phyloP scores from a whole-genome alignment of 1,140 invertebrate genomes.

The Drosophila oshimai region DNA sequence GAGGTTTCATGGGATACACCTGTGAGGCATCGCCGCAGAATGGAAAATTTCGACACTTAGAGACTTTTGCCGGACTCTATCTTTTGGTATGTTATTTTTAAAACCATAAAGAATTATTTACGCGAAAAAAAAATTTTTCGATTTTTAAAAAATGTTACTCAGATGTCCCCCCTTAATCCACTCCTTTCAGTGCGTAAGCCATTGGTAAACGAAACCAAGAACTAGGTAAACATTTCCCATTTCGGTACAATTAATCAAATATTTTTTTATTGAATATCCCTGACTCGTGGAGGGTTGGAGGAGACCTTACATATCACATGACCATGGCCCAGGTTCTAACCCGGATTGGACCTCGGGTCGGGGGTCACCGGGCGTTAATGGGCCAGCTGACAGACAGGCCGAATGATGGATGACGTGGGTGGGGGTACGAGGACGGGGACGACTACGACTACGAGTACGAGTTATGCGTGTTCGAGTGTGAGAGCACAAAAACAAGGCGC shows the following conservation, averaged over 20 bases:
- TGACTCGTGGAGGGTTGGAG: constrained; percentile 1
- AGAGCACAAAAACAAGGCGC: constrained; percentile 33
- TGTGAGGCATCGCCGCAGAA: too few species aligned
- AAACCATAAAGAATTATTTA: too few species aligned
- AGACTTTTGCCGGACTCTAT: too few species aligned
- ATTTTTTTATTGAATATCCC: constrained; percentile 66
- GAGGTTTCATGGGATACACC: too few species aligned
- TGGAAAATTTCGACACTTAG: too few species aligned
- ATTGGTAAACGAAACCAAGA: constrained; percentile 51
- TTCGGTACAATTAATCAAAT: constrained; percentile 73
- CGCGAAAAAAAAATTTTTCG: too few species aligned
- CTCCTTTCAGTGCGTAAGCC: not conserved
- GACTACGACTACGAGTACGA: too few species aligned
- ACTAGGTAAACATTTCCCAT: constrained; percentile 70
- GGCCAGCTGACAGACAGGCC: constrained; percentile 63
- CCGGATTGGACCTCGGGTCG: not conserved
- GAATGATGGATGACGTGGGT: constrained; percentile 32
- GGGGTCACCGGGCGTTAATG: constrained; percentile 58
- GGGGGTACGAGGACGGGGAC: not conserved
- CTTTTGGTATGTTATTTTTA: too few species aligned
- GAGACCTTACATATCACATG: constrained; percentile 43
- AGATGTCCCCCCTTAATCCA: too few species aligned
- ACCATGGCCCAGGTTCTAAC: constrained; percentile 14
- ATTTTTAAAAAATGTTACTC: too few species aligned
- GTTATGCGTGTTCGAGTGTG: constrained; percentile 25